phyloP scores from a whole-genome alignment of 2,888 invertebrate species.

The Drosophila limbata region DNA sequence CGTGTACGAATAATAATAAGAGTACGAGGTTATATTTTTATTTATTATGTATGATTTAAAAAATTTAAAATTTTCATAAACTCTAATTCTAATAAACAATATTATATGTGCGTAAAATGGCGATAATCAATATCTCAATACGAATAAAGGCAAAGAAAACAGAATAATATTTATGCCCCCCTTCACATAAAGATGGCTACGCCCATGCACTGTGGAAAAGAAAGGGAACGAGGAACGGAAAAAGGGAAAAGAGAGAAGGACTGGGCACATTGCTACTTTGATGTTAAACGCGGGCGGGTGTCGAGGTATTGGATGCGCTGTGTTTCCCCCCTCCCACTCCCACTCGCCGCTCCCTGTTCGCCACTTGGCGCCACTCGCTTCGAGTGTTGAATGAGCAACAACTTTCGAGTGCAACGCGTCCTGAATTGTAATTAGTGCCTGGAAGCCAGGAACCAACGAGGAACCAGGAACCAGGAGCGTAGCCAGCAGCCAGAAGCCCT shows the following conservation, averaged over 20 bases:
- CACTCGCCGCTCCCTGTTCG: slow-evolving; percentile 3
- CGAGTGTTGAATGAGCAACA: slow-evolving; percentile 78
- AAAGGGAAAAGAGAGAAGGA: neutral
- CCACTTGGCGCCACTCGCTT: slow-evolving; percentile 50
- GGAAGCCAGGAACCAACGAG: slow-evolving; percentile 17
- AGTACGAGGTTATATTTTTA: no score
- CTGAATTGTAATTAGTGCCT: slow-evolving; percentile 81
- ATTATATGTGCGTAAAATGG: no score
- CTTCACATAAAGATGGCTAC: no score
- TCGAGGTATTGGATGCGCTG: neutral
- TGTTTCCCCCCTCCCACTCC: slow-evolving; percentile 24
- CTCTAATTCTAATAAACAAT: no score
- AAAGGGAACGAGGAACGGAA: neutral
- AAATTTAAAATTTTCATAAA: no score
- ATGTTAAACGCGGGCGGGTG: slow-evolving; percentile 44
- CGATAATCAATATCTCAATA: no score
- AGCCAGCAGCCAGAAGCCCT: slow-evolving; percentile 1
- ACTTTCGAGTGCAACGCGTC: slow-evolving; percentile 79
- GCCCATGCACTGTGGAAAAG: neutral
- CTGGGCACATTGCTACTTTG: slow-evolving; percentile 65
- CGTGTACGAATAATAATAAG: no score
- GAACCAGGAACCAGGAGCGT: neutral
- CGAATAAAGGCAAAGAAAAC: no score
- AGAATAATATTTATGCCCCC: no score
- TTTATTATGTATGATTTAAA: no score